Base-by-base conservation (phyloP, 1,140 invertebrate species). In the Hypothenemus hampei region DNA sequence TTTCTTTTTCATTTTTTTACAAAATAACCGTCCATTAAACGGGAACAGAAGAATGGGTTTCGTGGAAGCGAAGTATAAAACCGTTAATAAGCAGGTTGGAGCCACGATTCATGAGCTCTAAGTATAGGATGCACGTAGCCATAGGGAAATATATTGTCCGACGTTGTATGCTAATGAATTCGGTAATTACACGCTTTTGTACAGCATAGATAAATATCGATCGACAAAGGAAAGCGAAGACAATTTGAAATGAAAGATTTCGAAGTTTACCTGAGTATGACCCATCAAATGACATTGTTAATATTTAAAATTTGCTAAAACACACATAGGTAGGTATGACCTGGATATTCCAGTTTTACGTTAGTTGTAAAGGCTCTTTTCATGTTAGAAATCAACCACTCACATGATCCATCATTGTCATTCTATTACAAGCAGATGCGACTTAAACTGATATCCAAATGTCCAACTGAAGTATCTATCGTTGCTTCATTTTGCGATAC, bases 31-130 rank as follows among this genome's bases (percentile, higher is more conserved):
- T n/a, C n/a, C 26, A 46, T 46, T 33, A 46, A 16, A 46, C 44
- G 29, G 55, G 35, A 23, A 37, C 40, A n/a, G n/a, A n/a, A n/a
- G 48, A 44, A 36, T 13, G 31, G 48, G 22, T 51, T 46, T 45
- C 56, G 33, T 50, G 50, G 50, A 52, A 58, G 43, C 24, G 41
- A 23, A 49, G 50, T 37, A 35, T 46, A 46, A 51, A 36, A 39
- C 24, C 24, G 46, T 44, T 58, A 58, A 58, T 58, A 58, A 58
- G 56, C 56, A 58, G n/a, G 48, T 51, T 52, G 23, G 24, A 46
- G 36, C 48, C 48, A 50, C 48, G 48, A 50, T 50, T 50, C 48
- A 50, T 50, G 48, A 18, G 23, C 48, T 36, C 23, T 50, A 50
- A 50, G 31, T 37, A 50, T 50, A 50, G 48, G 48, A 50, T 50